Percentiles rank a stretch among this genome's conserved stretches.
Conservation (phyloP, 2,888 invertebrate species). For the Matsumyia berberina region DNA sequence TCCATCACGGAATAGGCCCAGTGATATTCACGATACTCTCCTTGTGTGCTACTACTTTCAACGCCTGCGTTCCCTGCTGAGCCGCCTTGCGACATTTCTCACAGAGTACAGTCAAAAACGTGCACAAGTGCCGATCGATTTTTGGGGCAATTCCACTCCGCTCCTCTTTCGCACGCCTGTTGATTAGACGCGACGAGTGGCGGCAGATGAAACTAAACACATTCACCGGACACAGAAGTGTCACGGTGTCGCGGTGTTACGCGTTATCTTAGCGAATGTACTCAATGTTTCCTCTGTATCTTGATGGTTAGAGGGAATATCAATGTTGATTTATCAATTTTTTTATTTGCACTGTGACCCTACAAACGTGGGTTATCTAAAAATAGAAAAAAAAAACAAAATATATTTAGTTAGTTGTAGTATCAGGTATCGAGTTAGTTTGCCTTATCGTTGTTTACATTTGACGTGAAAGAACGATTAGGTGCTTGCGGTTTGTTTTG, state of each 20-base stretch:
- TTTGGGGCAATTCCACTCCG: slow-evolving; percentile 5
- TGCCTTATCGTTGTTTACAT: slow-evolving; percentile 10
- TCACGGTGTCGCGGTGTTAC: slow-evolving; percentile 64
- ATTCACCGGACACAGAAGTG: slow-evolving; percentile 73
- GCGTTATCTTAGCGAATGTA: slow-evolving; percentile 32
- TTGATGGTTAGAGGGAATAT: not conserved
- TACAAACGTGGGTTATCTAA: slow-evolving; percentile 10
- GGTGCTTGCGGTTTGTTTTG: not conserved
- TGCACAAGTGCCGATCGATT: slow-evolving; percentile 60
- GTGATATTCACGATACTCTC: slow-evolving; percentile 87
- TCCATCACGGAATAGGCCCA: slow-evolving; percentile 99
- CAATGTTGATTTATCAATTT: slow-evolving; percentile 20
- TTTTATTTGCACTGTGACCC: slow-evolving; percentile 51
- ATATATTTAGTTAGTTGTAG: slow-evolving; percentile 14
- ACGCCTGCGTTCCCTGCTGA: slow-evolving; percentile 75
- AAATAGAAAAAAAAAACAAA: slow-evolving; percentile 16
- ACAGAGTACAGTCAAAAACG: slow-evolving; percentile 57
- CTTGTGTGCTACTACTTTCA: slow-evolving; percentile 81
- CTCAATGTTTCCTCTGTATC: slow-evolving; percentile 6
- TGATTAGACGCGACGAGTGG: slow-evolving; percentile 25
- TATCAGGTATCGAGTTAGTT: not conserved
- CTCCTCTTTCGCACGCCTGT: slow-evolving; percentile 1
- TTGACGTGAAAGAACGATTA: not conserved
- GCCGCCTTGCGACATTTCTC: slow-evolving; percentile 77
- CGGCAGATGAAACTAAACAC: slow-evolving; percentile 25